Percentiles rank a stretch among this genome's conserved stretches.
phyloP scores from a whole-genome alignment of 2,888 invertebrate genomes.

The Eucera pruinosa region DNA sequence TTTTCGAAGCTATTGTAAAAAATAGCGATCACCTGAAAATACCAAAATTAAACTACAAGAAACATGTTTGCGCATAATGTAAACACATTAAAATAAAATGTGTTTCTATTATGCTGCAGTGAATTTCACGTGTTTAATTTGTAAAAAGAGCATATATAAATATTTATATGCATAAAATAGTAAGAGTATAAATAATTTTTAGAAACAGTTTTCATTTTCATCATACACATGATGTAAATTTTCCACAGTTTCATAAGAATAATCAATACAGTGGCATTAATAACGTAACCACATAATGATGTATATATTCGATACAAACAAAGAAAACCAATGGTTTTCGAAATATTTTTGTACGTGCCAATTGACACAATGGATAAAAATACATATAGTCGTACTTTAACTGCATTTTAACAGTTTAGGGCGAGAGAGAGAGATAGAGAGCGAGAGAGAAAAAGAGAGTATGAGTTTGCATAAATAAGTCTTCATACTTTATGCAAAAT shows the following conservation, averaged over 20 bases:
- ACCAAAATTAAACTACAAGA: conserved; percentile 42
- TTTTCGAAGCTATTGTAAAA: conserved; percentile 22
- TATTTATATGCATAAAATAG: no score
- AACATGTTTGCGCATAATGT: conserved; percentile 23
- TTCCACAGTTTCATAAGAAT: conserved; percentile 14
- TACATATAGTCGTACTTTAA: conserved; percentile 10
- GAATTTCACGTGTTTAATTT: conserved; percentile 34
- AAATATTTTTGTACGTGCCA: conserved; percentile 10
- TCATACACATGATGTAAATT: not conserved
- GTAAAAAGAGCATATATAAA: no score
- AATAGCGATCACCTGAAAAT: conserved; percentile 28
- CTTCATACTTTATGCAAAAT: conserved; percentile 51
- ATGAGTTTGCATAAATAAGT: conserved; percentile 39
- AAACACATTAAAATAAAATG: conserved; percentile 39
- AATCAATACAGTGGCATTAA: conserved; percentile 13
- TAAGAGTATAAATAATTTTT: conserved; percentile 20
- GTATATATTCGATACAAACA: conserved; percentile 8
- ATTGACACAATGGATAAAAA: conserved; percentile 23
- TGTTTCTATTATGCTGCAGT: conserved; percentile 30
- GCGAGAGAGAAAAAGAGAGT: conserved; percentile 5
- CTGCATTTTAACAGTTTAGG: conserved; percentile 22
- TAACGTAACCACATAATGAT: conserved; percentile 9
- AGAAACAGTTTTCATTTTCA: conserved; percentile 11
- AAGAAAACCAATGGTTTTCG: conserved; percentile 45
- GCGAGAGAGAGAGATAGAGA: conserved; percentile 13